Evolutionary conservation across 2,888 invertebrate genomes (phyloP), one percentile per base, ranked within the genome.

Genomic region (Andrena hattorfiana): DNA sequence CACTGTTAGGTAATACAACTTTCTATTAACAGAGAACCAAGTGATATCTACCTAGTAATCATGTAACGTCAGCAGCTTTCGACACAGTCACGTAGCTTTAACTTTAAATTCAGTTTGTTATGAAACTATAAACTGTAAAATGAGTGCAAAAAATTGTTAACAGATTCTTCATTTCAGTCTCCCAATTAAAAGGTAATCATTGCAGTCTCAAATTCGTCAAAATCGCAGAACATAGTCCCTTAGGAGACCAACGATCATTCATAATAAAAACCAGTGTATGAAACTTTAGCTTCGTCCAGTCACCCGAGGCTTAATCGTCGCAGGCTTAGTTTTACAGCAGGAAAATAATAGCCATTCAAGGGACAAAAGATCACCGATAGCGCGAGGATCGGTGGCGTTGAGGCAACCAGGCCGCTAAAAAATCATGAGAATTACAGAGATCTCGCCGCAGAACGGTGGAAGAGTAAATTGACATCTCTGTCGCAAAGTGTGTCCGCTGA

Each of bases 401-500:
- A 20, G 23, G 51, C 60, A n/a, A 67, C 30, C 76, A 7, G 16
- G 23, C 35, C 13, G 13, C 7, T 64, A 8, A 59, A 69, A 68
- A 78, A 35, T 73, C 64, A 35, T 1, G 64, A 20, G 35, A 56
- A 56, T 20, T 6, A 7, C 28, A 51, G 54, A 16, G 35, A 62
- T 23, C 77, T 54, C 23, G 54, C 67, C 42, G 62, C 67, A 54
- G 67, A 63, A 60, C 71, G 51, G 60, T 67, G 48, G 35, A 28
- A 28, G 42, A 42, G 42, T 42, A n/a, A 63, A 13, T 23, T 10
- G 49, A 69, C 70, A 73, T 69, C 73, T 75, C 73, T 77, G 81
- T 77, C 75, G 85, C 87, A 73, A 60, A 78, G 83, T 76, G 85
- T 85, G 85, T 85, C 82, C 82, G 80, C 78, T 74, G 77, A 82